phyloP scores from a whole-genome alignment of 2,888 invertebrate species.

The Eupithecia dodoneata region DNA sequence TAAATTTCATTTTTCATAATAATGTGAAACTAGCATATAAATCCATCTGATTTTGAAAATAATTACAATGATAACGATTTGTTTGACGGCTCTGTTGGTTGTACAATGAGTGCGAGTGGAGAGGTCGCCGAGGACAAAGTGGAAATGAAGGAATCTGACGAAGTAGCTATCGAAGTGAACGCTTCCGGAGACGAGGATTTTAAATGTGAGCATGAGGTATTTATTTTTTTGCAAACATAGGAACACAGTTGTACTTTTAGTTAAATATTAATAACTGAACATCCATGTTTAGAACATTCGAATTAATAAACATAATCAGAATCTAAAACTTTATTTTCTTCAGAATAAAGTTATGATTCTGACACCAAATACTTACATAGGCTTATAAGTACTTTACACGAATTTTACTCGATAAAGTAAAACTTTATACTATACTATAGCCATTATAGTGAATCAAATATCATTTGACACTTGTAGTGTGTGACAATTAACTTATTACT shows the following conservation, averaged over 20 bases:
- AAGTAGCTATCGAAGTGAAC: background rate
- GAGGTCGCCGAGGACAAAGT: constrained; percentile 14
- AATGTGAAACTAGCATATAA: constrained; percentile 6
- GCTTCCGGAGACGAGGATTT: background rate
- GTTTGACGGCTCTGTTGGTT: constrained; percentile 20
- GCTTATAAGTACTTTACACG: too few species aligned
- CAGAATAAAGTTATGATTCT: too few species aligned
- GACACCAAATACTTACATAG: too few species aligned
- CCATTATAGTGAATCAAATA: background rate
- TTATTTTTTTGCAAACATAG: background rate
- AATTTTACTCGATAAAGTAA: too few species aligned
- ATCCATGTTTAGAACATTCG: background rate
- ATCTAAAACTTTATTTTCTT: background rate
- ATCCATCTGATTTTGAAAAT: constrained; percentile 5
- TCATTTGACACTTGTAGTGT: background rate
- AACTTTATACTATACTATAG: background rate
- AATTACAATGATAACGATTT: constrained; percentile 14
- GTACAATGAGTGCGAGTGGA: constrained; percentile 31
- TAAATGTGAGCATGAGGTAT: background rate
- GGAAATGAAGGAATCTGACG: constrained; percentile 11
- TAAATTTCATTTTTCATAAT: background rate
- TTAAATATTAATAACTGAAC: background rate
- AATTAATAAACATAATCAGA: background rate
- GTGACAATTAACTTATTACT: background rate
- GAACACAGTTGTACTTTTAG: background rate